These are phyloP conservation scores for Hassar affinis DNA, from an alignment of 2,113 vertebrate species.

Conservation along the genomic window DNA sequence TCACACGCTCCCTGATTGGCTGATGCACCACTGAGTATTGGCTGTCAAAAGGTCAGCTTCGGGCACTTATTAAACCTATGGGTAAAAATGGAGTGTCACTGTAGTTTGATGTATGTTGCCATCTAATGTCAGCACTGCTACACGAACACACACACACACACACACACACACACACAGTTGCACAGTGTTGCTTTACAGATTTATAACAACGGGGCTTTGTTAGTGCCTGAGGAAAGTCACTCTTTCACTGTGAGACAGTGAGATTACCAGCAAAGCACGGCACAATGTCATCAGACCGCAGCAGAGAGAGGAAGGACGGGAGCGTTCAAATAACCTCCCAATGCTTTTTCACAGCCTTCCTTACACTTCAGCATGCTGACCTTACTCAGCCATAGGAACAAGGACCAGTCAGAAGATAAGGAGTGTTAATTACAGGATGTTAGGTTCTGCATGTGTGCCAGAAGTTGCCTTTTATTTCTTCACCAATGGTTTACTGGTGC, in stretches of 20 bases:
- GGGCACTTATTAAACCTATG: neutral
- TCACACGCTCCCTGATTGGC: neutral
- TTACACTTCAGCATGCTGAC: neutral
- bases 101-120: neutral
- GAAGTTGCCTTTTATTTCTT: neutral
- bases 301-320: neutral
- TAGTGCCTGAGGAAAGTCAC: neutral
- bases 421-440: neutral
- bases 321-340: neutral
- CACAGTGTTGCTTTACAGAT: slow-evolving; percentile 15
- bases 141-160: slow-evolving; percentile 39
- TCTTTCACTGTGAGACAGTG: slow-evolving; percentile 13
- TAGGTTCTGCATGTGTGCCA: neutral
- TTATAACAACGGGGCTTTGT: slow-evolving; percentile 23
- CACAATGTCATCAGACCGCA: neutral
- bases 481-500: neutral
- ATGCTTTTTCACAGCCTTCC: neutral
- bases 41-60: neutral
- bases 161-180: slow-evolving; percentile 33
- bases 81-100: too few relatives aligned
- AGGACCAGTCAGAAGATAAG: neutral
- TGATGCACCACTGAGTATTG: neutral
- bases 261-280: slow-evolving; percentile 9
- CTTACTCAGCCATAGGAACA: neutral
- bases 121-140: neutral